phyloP scores from a whole-genome alignment of 2,113 vertebrate genomes.

The Indicator maculatus region DNA sequence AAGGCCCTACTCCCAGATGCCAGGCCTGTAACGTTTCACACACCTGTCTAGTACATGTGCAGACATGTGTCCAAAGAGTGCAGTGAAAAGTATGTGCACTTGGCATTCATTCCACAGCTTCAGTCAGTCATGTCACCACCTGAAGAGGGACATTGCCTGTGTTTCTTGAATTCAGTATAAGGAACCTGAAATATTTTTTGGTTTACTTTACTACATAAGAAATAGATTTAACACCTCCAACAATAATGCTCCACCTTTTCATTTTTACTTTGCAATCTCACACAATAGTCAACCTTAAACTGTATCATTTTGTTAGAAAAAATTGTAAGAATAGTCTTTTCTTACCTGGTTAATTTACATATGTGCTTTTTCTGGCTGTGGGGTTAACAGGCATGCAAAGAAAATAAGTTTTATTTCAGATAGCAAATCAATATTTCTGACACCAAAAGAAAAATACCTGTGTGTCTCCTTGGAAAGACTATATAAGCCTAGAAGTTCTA shows the following conservation, averaged over 20 bases:
- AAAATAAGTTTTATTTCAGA: background rate
- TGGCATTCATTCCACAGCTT: background rate
- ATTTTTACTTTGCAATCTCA: background rate
- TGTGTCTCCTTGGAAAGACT: background rate
- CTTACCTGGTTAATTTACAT: background rate
- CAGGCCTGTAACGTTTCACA: background rate
- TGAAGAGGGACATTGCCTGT: background rate
- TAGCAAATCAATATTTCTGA: background rate
- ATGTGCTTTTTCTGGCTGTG: background rate
- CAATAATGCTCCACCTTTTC: background rate
- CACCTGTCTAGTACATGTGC: background rate
- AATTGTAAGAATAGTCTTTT: background rate
- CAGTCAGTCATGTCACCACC: background rate
- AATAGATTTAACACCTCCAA: background rate
- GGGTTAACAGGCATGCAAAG: background rate
- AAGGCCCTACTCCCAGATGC: background rate
- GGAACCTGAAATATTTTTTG: background rate
- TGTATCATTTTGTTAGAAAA: background rate
- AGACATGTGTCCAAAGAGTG: fast-evolving
- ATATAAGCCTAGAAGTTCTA: background rate
- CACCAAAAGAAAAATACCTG: background rate
- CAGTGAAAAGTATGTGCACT: background rate
- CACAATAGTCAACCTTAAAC: background rate
- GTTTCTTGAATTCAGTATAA: background rate
- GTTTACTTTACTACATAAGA: background rate